A percentile compares a stretch with the other conserved stretches of the same genome.
Conservation (phyloP, 92 coral and sea anemone genomes). For the Anthopleura xanthogrammica region DNA sequence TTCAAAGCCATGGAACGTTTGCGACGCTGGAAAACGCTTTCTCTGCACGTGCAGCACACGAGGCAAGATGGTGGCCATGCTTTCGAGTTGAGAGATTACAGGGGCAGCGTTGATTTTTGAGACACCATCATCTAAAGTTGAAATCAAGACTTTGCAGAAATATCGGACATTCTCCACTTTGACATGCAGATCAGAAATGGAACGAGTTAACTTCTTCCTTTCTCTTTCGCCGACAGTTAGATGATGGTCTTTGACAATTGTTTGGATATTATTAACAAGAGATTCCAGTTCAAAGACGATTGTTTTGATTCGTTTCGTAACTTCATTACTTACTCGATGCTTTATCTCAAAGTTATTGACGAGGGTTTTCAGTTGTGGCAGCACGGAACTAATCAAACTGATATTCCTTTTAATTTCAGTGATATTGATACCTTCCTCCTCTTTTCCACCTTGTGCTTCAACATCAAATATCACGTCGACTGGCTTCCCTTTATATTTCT, state of each 20-base stretch:
- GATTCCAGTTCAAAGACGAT: conserved; percentile 3
- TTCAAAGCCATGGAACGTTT: conserved; percentile 10
- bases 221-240: too few relatives aligned
- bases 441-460: too few relatives aligned
- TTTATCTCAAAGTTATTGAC: not conserved
- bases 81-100: too few relatives aligned
- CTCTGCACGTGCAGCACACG: too few relatives aligned
- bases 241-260: too few relatives aligned
- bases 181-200: not conserved
- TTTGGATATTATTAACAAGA: conserved; percentile 1
- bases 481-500: too few relatives aligned
- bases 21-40: not conserved
- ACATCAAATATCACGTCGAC: too few relatives aligned
- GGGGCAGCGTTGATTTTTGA: not conserved
- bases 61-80: not conserved
- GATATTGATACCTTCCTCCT: too few relatives aligned
- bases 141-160: not conserved
- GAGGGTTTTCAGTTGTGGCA: too few relatives aligned
- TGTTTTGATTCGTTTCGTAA: not conserved
- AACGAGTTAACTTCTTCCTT: not conserved
- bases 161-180: too few relatives aligned
- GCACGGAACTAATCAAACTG: too few relatives aligned
- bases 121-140: not conserved
- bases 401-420: too few relatives aligned
- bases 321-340: not conserved